A percentile compares a stretch with the other conserved stretches of the same genome.
phyloP scores from a whole-genome alignment of 2,888 invertebrate genomes.

The Eucera pruinosa region DNA sequence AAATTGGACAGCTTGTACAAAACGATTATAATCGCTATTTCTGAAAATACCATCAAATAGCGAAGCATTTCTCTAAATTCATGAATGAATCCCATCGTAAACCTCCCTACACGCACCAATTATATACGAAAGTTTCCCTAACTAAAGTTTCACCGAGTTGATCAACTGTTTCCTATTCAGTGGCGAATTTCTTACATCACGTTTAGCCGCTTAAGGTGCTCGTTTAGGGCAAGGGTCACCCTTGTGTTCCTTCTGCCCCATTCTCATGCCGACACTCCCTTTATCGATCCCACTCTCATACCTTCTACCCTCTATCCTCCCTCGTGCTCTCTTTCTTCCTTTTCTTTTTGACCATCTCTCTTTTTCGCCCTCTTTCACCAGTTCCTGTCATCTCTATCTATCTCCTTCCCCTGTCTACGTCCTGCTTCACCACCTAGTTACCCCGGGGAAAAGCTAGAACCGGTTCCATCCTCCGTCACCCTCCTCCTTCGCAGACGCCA shows the following conservation, averaged over 20 bases:
- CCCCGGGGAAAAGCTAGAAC: constrained; percentile 73
- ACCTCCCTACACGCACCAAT: too few species aligned
- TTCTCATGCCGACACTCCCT: constrained; percentile 82
- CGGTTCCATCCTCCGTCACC: constrained; percentile 66
- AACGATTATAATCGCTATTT: too few species aligned
- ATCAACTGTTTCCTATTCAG: constrained; percentile 35
- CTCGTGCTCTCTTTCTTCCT: constrained; percentile 33
- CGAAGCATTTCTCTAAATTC: too few species aligned
- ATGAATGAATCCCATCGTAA: too few species aligned
- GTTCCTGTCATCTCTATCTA: constrained; percentile 17
- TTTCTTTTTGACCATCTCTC: constrained; percentile 36
- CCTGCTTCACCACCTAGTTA: constrained; percentile 72
- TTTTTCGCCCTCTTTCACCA: constrained; percentile 49
- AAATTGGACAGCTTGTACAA: too few species aligned
- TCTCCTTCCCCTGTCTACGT: constrained; percentile 28
- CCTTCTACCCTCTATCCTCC: constrained; percentile 36
- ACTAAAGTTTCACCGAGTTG: constrained; percentile 20
- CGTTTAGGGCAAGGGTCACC: constrained; percentile 73
- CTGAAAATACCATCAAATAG: too few species aligned
- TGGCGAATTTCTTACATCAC: constrained; percentile 42
- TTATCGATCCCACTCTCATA: constrained; percentile 75
- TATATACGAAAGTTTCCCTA: neutral
- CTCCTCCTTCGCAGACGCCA: constrained; percentile 60
- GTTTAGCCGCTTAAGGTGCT: constrained; percentile 68
- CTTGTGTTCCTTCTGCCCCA: constrained; percentile 72